phyloP scores from a whole-genome alignment of 2,113 vertebrate species.

The Hypanus sabinus region DNA sequence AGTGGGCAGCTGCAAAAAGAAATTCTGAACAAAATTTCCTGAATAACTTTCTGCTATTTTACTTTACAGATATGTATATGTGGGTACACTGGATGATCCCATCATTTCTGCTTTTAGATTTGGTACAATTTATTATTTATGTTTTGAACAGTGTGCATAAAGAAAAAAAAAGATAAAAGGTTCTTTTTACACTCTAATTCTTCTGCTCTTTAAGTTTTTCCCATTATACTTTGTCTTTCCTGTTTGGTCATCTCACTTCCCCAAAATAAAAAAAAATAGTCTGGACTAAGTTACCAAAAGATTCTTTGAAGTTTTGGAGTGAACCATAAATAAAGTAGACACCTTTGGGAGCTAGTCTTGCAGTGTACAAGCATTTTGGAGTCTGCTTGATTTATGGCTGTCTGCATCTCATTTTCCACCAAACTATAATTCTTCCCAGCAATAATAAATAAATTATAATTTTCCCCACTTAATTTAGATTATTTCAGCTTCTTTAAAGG shows the following conservation, averaged over 20 bases:
- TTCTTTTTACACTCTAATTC: background rate
- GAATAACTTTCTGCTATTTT: background rate
- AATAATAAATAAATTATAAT: constrained; percentile 27
- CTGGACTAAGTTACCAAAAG: constrained; percentile 78
- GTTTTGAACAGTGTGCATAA: background rate
- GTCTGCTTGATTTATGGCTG: constrained; percentile 77
- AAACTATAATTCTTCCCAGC: constrained; percentile 70
- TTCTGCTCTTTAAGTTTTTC: constrained; percentile 23
- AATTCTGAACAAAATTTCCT: background rate
- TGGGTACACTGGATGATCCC: background rate
- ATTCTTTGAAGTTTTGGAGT: constrained; percentile 82
- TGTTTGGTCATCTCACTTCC: constrained; percentile 58
- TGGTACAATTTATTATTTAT: constrained; percentile 4
- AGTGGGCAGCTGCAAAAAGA: background rate
- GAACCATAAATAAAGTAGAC: constrained; percentile 88
- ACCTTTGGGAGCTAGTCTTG: constrained; percentile 71
- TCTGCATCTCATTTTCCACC: constrained; percentile 75
- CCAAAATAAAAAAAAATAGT: constrained; percentile 76
- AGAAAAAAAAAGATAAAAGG: constrained; percentile 33
- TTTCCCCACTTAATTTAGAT: background rate
- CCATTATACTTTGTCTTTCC: constrained; percentile 28
- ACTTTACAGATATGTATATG: background rate
- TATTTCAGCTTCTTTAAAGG: constrained; percentile 16
- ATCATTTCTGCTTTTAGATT: background rate
- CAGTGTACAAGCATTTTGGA: constrained; percentile 71